These are phyloP conservation scores for Leucopsar rothschildi DNA, from an alignment of 2,113 vertebrate genomes.

Conservation along the genomic window DNA sequence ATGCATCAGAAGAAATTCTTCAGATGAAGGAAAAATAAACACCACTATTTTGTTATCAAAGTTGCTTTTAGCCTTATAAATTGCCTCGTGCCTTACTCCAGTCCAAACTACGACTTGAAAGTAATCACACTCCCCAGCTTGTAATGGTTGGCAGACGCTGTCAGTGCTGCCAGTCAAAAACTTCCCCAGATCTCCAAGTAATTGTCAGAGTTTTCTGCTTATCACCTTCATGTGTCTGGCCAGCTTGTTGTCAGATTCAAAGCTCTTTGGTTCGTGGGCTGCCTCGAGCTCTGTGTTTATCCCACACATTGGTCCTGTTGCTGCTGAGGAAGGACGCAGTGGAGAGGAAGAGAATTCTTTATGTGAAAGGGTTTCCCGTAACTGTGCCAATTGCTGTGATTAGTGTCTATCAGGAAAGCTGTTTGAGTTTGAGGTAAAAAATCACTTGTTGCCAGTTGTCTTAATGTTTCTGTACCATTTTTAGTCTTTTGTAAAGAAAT, in stretches of 20 bases:
- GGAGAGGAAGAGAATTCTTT: not conserved
- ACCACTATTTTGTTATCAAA: not conserved
- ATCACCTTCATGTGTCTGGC: not conserved
- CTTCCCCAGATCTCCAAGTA: not conserved
- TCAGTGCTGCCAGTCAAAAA: not conserved
- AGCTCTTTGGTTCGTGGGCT: not conserved
- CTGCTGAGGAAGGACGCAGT: not conserved
- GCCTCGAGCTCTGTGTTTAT: not conserved
- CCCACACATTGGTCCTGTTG: not conserved
- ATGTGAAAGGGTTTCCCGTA: not conserved
- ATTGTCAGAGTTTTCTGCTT: not conserved
- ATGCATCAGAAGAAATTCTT: not conserved
- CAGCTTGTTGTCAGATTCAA: not conserved
- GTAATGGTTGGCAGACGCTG: not conserved
- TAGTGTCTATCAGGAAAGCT: not conserved
- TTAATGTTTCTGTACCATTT: not conserved
- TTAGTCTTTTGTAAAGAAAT: not conserved
- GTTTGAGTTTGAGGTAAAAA: not conserved
- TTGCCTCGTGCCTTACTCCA: not conserved
- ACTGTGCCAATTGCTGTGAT: not conserved
- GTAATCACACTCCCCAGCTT: not conserved
- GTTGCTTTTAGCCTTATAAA: not conserved
- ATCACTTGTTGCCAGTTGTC: not conserved
- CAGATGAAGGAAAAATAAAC: not conserved
- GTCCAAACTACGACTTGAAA: not conserved